Evolutionary conservation across 2,797 vertebrate genomes (phyloP).

Genomic region (Rhincodon typus): DNA sequence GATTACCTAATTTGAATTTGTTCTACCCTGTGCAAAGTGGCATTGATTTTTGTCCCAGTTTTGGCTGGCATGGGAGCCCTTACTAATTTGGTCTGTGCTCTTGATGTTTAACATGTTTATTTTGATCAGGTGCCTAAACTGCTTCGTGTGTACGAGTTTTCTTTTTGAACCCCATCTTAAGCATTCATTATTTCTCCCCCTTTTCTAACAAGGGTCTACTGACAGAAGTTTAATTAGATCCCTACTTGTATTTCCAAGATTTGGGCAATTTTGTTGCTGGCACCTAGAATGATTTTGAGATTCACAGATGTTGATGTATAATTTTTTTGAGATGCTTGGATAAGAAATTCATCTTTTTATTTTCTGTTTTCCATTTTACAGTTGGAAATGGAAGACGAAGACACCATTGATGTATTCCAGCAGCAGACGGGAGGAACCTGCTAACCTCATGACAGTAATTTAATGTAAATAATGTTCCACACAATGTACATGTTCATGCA

Average conservation of each 20-base stretch:
- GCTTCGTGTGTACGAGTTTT: background rate
- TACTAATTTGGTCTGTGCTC: background rate
- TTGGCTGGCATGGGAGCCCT: background rate
- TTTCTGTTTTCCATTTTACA: background rate
- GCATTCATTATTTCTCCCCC: background rate
- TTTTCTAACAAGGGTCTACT: background rate
- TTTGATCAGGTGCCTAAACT: background rate
- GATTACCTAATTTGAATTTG: background rate
- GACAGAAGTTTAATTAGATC: background rate
- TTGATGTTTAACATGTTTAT: background rate
- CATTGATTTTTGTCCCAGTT: no score
- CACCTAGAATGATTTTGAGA: background rate
- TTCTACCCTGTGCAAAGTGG: no score
- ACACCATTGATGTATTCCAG: conserved; percentile 40
- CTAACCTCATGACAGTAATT: conserved; percentile 38
- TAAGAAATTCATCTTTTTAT: background rate
- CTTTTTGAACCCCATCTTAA: background rate
- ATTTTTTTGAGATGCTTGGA: background rate
- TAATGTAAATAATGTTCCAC: conserved; percentile 37
- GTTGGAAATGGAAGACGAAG: conserved; percentile 41
- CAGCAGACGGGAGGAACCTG: conserved; percentile 39
- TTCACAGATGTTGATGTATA: background rate
- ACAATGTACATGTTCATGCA: conserved; percentile 19
- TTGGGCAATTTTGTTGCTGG: background rate
- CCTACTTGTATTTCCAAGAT: background rate